Base-by-base conservation (phyloP, 2,888 invertebrate species). In the Acrobasis consociella region DNA sequence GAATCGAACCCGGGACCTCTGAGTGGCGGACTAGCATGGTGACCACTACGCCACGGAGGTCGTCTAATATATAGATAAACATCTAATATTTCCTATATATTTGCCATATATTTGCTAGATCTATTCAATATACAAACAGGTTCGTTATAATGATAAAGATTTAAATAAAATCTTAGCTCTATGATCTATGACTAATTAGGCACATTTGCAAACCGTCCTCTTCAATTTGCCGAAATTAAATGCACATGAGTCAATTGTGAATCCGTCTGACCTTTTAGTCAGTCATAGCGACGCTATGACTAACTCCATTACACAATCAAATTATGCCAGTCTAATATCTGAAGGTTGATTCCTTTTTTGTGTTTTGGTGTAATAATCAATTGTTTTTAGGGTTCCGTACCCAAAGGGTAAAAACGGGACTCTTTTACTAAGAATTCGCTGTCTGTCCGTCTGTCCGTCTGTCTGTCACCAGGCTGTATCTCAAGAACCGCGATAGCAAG, bases 231-330 rank as follows among this genome's bases (percentile, higher is more conserved):
- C 52, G 31, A 52, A 31, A 52, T 52, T 52, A 31, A 52, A 52
- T 52, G 11, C 52, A 17, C 13, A 52, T n/a, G 50, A 50, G 31
- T 52, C 31, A 31, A 52, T 31, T 31, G 52, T 31, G 31, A 17
- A 46, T 17, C n/a, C 52, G 52, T 52, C 11, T 52, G 52, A 52
- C 52, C 31, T 70, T 72, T 69, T 74, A 69, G 68, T 65, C 13
- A 42, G 42, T 11, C 11, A 7, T 46, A 11, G 46, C 46, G 1
- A 46, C 2, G 46, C n/a, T 42, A 46, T 46, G 46, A 46, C 46
- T 46, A 46, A 46, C n/a, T 46, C 13, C 13, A 46, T 46, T 46
- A 46, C 46, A 46, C 46, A 46, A 46, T 46, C 46, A 46, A 13
- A 11, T 42, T 46, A 46, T 46, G 46, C 5, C n/a, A 13, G 46